Evolutionary conservation across 2,888 invertebrate species (phyloP).

Genomic region (Escarpia spicata): DNA sequence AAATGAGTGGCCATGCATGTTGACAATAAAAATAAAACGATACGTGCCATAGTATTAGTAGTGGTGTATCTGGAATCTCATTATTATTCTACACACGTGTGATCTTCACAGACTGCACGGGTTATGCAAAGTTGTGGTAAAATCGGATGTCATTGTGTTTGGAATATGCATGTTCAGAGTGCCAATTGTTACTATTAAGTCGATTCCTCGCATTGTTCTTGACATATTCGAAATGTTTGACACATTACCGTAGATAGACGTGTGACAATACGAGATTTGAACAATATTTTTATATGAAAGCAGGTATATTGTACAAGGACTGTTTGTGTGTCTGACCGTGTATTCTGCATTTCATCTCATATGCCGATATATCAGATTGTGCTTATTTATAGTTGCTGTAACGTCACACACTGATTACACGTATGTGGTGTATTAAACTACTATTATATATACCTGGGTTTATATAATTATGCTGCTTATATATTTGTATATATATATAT

Average conservation of each 20-base stretch:
- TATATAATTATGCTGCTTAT: too few relatives aligned
- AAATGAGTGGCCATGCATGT: too few relatives aligned
- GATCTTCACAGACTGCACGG: background rate
- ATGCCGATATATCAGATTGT: background rate
- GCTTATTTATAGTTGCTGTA: background rate
- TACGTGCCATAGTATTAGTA: too few relatives aligned
- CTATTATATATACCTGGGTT: background rate
- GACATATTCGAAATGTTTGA: background rate
- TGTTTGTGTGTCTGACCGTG: background rate
- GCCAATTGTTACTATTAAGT: background rate
- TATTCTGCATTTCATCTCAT: background rate
- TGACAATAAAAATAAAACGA: too few relatives aligned
- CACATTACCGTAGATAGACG: background rate
- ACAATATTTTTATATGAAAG: conserved; percentile 10
- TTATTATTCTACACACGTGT: background rate
- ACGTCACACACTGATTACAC: background rate
- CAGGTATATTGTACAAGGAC: background rate
- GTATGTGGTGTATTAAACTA: background rate
- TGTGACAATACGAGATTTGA: background rate
- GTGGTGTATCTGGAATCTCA: too few relatives aligned
- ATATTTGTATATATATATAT: too few relatives aligned
- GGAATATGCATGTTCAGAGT: background rate
- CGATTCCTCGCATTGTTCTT: background rate
- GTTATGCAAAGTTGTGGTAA: background rate
- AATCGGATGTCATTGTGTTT: background rate